Conservation (phyloP, 2,888 invertebrate genomes). For the Endotricha flammealis region DNA sequence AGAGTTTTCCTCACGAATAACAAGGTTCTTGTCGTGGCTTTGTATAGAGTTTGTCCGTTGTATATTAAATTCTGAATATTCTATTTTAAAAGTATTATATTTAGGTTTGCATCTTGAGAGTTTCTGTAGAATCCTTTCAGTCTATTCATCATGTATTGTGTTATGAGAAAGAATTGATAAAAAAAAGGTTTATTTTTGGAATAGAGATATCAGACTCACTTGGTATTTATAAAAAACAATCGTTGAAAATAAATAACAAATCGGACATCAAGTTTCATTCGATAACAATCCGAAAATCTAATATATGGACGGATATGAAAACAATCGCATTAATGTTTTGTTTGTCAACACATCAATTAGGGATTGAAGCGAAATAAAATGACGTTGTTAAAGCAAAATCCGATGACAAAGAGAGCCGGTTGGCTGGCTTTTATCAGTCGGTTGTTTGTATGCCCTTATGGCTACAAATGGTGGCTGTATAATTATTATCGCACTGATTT, state of each 20-base stretch:
- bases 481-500: slow-evolving; percentile 73
- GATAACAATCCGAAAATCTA: neutral
- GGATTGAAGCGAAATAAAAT: slow-evolving; percentile 20
- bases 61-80: slow-evolving; percentile 16
- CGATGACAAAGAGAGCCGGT: slow-evolving; percentile 23
- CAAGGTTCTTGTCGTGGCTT: slow-evolving; percentile 11
- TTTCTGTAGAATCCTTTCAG: slow-evolving; percentile 1
- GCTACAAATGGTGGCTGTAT: slow-evolving; percentile 60
- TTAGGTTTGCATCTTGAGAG: slow-evolving; percentile 1
- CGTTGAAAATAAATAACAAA: too few species aligned
- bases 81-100: slow-evolving; percentile 13
- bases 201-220: too few species aligned
- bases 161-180: too few species aligned
- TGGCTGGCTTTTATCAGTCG: slow-evolving; percentile 34
- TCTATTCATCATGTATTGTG: too few species aligned
- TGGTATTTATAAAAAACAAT: too few species aligned
- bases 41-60: slow-evolving; percentile 9
- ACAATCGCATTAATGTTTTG: slow-evolving; percentile 17
- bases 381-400: slow-evolving; percentile 23
- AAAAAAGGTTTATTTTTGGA: too few species aligned
- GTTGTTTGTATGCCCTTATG: slow-evolving; percentile 51
- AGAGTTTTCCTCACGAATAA: slow-evolving; percentile 14
- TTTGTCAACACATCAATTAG: slow-evolving; percentile 30
- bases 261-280: too few species aligned
- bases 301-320: slow-evolving; percentile 5